phyloP scores from a whole-genome alignment of 2,888 invertebrate genomes.

The Cloeon dipterum region DNA sequence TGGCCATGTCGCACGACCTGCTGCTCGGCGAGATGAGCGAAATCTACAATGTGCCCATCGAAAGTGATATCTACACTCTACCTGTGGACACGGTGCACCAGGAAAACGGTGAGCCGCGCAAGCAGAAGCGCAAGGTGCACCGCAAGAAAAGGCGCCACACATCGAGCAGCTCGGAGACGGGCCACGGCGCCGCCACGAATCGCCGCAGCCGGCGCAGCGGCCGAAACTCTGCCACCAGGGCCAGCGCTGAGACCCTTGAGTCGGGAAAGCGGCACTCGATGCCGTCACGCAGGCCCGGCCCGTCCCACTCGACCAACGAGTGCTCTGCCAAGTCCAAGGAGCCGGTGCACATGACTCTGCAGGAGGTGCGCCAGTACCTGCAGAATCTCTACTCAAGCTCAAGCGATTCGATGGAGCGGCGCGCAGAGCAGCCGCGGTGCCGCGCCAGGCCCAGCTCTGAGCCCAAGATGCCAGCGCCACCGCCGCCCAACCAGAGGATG shows the following conservation, averaged over 20 bases:
- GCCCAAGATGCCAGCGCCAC: not conserved
- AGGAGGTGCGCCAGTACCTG: constrained; percentile 62
- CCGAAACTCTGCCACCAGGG: not conserved
- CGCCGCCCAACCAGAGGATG: not conserved
- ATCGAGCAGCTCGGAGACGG: constrained; percentile 21
- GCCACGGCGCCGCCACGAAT: not conserved
- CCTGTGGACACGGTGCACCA: constrained; percentile 60
- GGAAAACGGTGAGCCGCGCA: no score
- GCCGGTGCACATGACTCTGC: constrained; percentile 61
- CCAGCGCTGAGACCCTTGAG: constrained; percentile 9
- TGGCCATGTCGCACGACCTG: constrained; percentile 71
- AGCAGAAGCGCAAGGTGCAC: constrained; percentile 17
- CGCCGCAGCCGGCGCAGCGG: not conserved
- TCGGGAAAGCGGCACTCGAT: constrained; percentile 42
- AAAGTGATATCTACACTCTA: constrained; percentile 69
- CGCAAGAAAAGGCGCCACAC: constrained; percentile 22
- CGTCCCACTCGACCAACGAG: constrained; percentile 10
- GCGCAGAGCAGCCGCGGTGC: constrained; percentile 21
- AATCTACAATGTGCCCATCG: constrained; percentile 72
- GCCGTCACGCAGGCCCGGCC: constrained; percentile 22
- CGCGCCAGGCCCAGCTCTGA: not conserved
- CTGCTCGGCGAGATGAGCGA: constrained; percentile 36
- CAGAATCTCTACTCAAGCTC: constrained; percentile 60
- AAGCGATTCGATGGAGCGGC: constrained; percentile 35
- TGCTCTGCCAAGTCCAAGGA: constrained; percentile 30